phyloP scores from a whole-genome alignment of 2,113 vertebrate genomes.

The Panthera leo region DNA sequence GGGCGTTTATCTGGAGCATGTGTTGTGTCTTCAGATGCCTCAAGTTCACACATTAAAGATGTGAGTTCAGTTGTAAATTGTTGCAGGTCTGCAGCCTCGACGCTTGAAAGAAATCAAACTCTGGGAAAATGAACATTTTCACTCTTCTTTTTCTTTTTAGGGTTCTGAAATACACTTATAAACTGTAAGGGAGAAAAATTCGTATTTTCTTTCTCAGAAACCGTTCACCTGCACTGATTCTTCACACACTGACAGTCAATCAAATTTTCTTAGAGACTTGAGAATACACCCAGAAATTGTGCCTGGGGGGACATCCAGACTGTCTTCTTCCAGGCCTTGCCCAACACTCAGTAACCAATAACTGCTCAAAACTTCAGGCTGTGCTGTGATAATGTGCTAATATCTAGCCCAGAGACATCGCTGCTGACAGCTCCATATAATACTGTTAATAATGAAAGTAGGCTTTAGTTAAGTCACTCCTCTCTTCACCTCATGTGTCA shows the following conservation, averaged over 20 bases:
- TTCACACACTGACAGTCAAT: background rate
- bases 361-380: background rate
- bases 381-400: background rate
- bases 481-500: background rate
- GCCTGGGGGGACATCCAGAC: background rate
- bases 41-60: constrained; percentile 57
- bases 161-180: background rate
- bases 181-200: background rate
- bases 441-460: constrained; percentile 23
- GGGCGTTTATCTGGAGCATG: constrained; percentile 21
- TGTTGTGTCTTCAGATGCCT: constrained; percentile 38
- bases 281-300: constrained; percentile 26
- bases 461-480: background rate
- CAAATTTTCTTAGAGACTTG: background rate
- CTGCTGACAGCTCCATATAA: background rate
- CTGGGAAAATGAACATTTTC: constrained; percentile 10
- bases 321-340: background rate
- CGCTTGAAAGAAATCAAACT: background rate
- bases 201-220: background rate
- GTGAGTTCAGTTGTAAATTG: constrained; percentile 41
- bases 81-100: background rate
- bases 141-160: background rate
- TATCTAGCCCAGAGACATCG: background rate
- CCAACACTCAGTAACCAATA: background rate
- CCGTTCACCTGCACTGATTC: background rate